Percentiles rank a stretch among this genome's conserved stretches.
Evolutionary conservation across 2,888 invertebrate genomes (phyloP).

Genomic region (Caenorhabditis auriculariae): DNA sequence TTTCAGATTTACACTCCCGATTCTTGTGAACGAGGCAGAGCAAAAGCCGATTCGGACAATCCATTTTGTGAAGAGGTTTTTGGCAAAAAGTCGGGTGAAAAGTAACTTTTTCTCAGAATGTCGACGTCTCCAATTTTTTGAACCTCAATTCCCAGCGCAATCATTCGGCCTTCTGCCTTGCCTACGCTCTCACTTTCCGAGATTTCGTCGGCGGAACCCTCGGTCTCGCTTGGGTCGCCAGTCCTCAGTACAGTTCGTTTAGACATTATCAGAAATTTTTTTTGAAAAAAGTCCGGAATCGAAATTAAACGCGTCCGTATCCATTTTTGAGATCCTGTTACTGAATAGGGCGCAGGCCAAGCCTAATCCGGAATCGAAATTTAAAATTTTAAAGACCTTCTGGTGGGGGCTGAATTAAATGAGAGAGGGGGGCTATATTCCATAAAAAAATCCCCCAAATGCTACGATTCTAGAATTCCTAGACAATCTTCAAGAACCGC

Average conservation of each 20-base stretch:
- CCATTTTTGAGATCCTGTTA: too few relatives aligned
- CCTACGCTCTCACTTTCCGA: constrained; percentile 94
- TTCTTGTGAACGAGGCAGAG: constrained; percentile 71
- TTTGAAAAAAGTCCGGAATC: too few relatives aligned
- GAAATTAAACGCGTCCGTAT: too few relatives aligned
- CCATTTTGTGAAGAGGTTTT: constrained; percentile 60
- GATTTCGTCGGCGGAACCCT: constrained; percentile 97
- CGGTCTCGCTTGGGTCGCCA: constrained; percentile 98
- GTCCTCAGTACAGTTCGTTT: constrained; percentile 74
- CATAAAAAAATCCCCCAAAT: too few relatives aligned
- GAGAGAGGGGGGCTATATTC: too few relatives aligned
- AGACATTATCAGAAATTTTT: too few relatives aligned
- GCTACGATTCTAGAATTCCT: too few relatives aligned
- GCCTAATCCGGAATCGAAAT: too few relatives aligned
- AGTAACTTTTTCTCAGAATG: constrained; percentile 74
- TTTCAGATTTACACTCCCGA: constrained; percentile 84
- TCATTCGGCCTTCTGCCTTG: constrained; percentile 96
- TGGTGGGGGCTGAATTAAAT: too few relatives aligned
- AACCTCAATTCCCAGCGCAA: constrained; percentile 94
- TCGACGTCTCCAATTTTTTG: constrained; percentile 97
- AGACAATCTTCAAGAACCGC: too few relatives aligned
- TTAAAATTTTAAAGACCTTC: too few relatives aligned
- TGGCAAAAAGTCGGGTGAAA: not conserved
- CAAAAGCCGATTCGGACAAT: constrained; percentile 66
- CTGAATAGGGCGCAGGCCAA: too few relatives aligned